Percentiles rank a stretch among this genome's conserved stretches.
Evolutionary conservation across 1,140 invertebrate species (phyloP).

Genomic region (Antheraea pernyi): DNA sequence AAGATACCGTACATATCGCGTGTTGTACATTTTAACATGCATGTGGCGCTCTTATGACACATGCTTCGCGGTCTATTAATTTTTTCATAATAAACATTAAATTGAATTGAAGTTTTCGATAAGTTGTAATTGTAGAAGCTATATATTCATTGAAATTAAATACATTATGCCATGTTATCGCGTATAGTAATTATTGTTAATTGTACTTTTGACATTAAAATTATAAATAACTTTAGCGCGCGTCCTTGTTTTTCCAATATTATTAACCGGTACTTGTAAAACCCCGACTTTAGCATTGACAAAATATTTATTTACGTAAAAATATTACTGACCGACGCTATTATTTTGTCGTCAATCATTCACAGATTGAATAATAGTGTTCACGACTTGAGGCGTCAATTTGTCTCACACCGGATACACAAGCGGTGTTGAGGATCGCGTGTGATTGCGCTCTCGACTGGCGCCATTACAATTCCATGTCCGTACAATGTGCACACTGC

Average conservation of each 20-base stretch:
- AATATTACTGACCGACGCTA: background rate
- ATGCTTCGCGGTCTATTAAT: no score
- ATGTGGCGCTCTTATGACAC: no score
- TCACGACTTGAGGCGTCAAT: background rate
- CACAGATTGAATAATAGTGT: constrained; percentile 12
- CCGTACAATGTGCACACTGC: constrained; percentile 22
- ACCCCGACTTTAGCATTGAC: background rate
- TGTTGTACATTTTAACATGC: no score
- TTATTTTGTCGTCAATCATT: constrained; percentile 10
- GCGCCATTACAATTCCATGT: constrained; percentile 14
- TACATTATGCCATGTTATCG: no score
- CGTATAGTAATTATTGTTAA: background rate
- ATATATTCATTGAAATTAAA: no score
- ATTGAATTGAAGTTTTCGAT: no score
- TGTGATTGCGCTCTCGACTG: constrained; percentile 10
- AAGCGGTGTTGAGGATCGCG: background rate
- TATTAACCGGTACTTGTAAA: background rate
- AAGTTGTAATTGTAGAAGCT: no score
- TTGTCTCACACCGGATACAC: constrained; percentile 11
- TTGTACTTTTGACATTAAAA: background rate
- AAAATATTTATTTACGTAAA: background rate
- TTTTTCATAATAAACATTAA: no score
- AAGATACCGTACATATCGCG: no score
- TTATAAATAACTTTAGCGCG: background rate
- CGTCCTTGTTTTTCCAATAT: background rate